phyloP scores from a whole-genome alignment of 1,140 invertebrate genomes.

The Camponotus floridanus region DNA sequence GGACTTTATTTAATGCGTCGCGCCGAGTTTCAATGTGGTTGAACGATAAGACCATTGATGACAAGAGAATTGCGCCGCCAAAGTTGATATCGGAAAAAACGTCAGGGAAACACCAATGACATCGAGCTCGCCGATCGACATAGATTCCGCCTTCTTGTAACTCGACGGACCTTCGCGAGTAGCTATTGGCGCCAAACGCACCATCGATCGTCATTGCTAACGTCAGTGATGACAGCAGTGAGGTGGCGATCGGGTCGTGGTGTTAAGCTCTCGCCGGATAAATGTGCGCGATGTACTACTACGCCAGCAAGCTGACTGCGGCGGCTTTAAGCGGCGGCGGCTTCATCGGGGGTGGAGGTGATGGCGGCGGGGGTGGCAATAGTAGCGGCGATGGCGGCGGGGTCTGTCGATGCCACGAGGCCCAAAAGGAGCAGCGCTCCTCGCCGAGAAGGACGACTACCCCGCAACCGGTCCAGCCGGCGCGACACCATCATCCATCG shows the following conservation, averaged over 20 bases:
- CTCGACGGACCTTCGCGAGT: background rate
- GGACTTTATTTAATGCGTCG: background rate
- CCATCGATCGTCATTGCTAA: conserved; percentile 77
- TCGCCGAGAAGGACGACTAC: conserved; percentile 61
- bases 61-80: background rate
- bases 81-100: conserved; percentile 9
- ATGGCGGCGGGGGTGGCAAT: conserved; percentile 47
- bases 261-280: conserved; percentile 85
- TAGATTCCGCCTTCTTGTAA: background rate
- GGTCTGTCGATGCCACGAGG: conserved; percentile 82
- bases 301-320: conserved; percentile 86
- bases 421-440: conserved; percentile 71
- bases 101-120: background rate
- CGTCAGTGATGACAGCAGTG: conserved; percentile 86
- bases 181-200: conserved; percentile 64
- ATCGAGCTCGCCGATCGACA: background rate
- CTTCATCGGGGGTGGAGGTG: conserved; percentile 73
- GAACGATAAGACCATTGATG: background rate
- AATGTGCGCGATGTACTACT: conserved; percentile 87
- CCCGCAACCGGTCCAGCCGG: conserved; percentile 69
- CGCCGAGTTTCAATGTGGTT: background rate
- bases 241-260: conserved; percentile 83
- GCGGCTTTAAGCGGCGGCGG: conserved; percentile 83
- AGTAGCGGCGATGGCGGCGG: conserved; percentile 49
- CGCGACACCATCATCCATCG: conserved; percentile 64